phyloP scores from a whole-genome alignment of 2,113 vertebrate genomes.

The Columba janthina region DNA sequence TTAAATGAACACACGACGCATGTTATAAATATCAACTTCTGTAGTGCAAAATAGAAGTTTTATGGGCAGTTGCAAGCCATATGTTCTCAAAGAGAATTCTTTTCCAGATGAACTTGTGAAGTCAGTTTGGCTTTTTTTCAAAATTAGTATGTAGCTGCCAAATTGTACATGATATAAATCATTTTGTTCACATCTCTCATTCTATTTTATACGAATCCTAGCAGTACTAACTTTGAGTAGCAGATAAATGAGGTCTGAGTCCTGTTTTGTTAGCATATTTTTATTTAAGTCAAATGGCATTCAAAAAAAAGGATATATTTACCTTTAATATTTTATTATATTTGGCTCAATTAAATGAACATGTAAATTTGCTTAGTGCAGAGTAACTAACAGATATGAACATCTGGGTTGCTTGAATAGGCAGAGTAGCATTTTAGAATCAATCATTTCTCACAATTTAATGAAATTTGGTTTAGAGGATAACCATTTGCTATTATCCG shows the following conservation, averaged over 20 bases:
- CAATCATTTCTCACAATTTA: neutral
- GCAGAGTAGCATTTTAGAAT: neutral
- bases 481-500: neutral
- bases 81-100: conserved; percentile 15
- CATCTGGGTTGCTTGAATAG: neutral
- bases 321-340: neutral
- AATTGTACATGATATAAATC: neutral
- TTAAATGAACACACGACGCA: neutral
- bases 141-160: neutral
- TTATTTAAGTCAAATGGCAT: neutral
- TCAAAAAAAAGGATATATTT: neutral
- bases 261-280: neutral
- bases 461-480: neutral
- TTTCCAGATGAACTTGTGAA: neutral
- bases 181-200: neutral
- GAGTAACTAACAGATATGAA: neutral
- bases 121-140: neutral
- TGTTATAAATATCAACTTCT: neutral
- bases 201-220: neutral
- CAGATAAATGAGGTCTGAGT: neutral
- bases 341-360: neutral
- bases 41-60: conserved; percentile 5
- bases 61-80: neutral
- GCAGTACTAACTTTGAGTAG: neutral
- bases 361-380: neutral